phyloP scores from a whole-genome alignment of 2,113 vertebrate species.

The Myiopsitta monachus region DNA sequence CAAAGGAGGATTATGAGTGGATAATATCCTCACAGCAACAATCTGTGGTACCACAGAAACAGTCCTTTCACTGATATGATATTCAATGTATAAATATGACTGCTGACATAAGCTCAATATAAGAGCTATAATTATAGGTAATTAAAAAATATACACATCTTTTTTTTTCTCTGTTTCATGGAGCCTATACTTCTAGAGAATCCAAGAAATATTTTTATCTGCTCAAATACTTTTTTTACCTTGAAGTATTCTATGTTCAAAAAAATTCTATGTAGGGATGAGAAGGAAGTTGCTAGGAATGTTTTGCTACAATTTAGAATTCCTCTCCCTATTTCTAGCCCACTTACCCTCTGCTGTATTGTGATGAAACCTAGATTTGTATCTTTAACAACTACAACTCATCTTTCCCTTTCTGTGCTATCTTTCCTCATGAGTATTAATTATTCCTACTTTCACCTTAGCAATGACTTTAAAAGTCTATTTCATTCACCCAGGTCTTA shows the following conservation, averaged over 20 bases:
- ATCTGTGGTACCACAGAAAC: not conserved
- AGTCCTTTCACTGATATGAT: not conserved
- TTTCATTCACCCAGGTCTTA: not conserved
- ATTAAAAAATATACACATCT: accelerated
- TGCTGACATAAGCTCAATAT: not conserved
- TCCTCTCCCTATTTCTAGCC: not conserved
- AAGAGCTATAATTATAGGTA: not conserved
- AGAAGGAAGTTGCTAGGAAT: not conserved
- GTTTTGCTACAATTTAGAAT: not conserved
- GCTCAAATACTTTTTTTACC: not conserved
- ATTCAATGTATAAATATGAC: not conserved
- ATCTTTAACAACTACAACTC: not conserved
- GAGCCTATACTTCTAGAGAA: not conserved
- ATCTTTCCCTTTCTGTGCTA: not conserved
- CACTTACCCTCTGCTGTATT: not conserved
- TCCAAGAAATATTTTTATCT: not conserved
- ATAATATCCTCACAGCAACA: not conserved
- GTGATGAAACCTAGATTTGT: not conserved
- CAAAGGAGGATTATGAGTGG: not conserved
- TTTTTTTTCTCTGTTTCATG: not conserved
- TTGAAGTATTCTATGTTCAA: not conserved
- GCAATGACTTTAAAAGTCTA: not conserved
- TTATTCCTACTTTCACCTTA: not conserved
- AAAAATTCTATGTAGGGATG: not conserved
- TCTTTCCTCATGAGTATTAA: not conserved